Conservation (phyloP, 2,888 invertebrate species). For the Ceramica pisi region DNA sequence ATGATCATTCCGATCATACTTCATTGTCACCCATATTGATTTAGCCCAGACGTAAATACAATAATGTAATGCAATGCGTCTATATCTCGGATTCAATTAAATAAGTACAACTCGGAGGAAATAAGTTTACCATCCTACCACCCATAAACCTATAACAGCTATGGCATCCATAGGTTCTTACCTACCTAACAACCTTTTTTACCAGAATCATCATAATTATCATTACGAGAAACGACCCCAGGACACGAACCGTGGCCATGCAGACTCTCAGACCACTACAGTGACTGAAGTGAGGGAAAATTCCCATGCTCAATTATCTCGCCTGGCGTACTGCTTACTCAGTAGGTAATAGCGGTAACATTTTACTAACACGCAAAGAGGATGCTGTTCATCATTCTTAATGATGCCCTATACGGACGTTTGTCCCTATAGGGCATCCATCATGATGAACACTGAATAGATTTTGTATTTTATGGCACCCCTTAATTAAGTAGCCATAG, state of each 20-base stretch:
- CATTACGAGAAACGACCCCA: too few species aligned
- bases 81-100: too few species aligned
- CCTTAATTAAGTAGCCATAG: too few species aligned
- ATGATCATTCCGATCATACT: neutral
- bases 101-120: too few species aligned
- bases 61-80: too few species aligned
- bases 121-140: too few species aligned
- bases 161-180: neutral
- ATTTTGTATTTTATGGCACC: too few species aligned
- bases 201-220: neutral
- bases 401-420: neutral
- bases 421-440: too few species aligned
- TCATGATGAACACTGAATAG: neutral
- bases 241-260: neutral
- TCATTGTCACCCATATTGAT: neutral
- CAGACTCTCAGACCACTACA: neutral
- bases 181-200: neutral
- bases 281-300: constrained; percentile 15
- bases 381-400: neutral
- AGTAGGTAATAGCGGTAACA: constrained; percentile 3
- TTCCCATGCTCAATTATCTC: constrained; percentile 35
- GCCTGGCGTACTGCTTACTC: neutral
- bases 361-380: constrained; percentile 20
- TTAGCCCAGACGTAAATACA: constrained; percentile 12
- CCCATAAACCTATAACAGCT: too few species aligned